Conservation (phyloP, 2,113 vertebrate genomes). For the Castor canadensis region DNA sequence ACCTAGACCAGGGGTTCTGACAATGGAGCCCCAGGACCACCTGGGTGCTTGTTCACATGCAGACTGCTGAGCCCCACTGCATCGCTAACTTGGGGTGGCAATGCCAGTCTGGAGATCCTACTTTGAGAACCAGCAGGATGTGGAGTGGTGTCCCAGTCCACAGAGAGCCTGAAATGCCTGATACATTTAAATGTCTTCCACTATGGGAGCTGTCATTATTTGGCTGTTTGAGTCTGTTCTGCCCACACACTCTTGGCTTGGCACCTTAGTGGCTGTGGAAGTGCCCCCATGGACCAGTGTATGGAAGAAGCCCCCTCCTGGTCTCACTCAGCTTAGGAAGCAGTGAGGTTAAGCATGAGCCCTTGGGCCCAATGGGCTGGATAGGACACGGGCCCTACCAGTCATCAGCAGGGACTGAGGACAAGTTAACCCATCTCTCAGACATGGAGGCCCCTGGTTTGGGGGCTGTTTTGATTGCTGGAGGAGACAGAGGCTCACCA, state of each 20-base stretch:
- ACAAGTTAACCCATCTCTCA: neutral
- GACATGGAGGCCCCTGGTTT: neutral
- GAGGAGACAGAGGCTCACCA: neutral
- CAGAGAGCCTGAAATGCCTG: accelerated
- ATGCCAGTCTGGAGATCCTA: too few relatives aligned
- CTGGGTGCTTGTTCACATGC: accelerated
- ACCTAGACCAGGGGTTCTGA: neutral
- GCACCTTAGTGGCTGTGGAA: neutral
- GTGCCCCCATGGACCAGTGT: accelerated
- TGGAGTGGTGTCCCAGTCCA: too few relatives aligned
- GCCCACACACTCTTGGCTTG: neutral
- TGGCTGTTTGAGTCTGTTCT: too few relatives aligned
- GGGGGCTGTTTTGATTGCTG: accelerated
- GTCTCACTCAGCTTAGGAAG: neutral
- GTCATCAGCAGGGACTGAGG: neutral
- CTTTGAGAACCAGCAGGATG: neutral
- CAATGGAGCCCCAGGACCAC: accelerated
- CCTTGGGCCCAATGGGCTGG: accelerated
- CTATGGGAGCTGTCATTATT: too few relatives aligned
- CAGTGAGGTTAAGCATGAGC: accelerated
- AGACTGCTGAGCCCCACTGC: neutral
- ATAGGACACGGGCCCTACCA: neutral
- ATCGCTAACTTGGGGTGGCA: neutral
- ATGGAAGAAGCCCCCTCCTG: accelerated
- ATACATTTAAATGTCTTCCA: too few relatives aligned